Evolutionary conservation across 2,797 vertebrate genomes (phyloP).

Genomic region (Eupleurogrammus muticus): DNA sequence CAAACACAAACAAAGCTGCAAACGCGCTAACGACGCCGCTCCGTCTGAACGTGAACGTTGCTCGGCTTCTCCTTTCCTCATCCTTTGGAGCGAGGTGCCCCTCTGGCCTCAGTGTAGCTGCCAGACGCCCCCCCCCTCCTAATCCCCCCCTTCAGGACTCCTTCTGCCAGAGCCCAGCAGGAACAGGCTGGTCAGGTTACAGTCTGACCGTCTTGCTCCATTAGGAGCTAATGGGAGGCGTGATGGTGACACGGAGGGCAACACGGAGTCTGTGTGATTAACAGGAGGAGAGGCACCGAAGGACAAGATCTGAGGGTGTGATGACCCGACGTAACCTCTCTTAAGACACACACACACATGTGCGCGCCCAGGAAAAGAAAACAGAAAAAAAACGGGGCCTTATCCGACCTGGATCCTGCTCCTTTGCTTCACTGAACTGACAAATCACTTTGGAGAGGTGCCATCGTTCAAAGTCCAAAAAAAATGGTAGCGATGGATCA

Average conservation of each 20-base stretch:
- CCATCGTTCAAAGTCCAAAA: conserved; percentile 75
- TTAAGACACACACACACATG: conserved; percentile 34
- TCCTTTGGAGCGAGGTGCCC: not conserved
- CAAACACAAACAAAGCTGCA: conserved; percentile 33
- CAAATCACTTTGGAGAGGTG: conserved; percentile 78
- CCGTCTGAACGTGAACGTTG: not conserved
- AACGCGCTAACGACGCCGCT: not conserved
- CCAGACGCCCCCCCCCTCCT: too few relatives aligned
- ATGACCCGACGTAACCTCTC: conserved; percentile 21
- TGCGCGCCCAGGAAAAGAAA: conserved; percentile 34
- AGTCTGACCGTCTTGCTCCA: conserved; percentile 64
- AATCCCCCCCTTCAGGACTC: not conserved
- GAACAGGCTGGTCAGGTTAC: conserved; percentile 54
- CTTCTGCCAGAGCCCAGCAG: conserved; percentile 45
- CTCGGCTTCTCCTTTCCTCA: not conserved
- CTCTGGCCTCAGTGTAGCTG: not conserved
- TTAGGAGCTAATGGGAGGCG: conserved; percentile 71
- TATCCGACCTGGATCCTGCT: conserved; percentile 43
- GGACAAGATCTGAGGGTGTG: conserved; percentile 41
- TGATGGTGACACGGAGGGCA: conserved; percentile 61
- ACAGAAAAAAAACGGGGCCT: conserved; percentile 52
- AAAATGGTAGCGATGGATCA: conserved; percentile 49
- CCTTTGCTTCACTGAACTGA: conserved; percentile 75
- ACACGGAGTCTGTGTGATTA: conserved; percentile 37
- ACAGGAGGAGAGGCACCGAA: conserved; percentile 28